phyloP scores from a whole-genome alignment of 2,797 vertebrate species.

The Oophaga sylvatica region DNA sequence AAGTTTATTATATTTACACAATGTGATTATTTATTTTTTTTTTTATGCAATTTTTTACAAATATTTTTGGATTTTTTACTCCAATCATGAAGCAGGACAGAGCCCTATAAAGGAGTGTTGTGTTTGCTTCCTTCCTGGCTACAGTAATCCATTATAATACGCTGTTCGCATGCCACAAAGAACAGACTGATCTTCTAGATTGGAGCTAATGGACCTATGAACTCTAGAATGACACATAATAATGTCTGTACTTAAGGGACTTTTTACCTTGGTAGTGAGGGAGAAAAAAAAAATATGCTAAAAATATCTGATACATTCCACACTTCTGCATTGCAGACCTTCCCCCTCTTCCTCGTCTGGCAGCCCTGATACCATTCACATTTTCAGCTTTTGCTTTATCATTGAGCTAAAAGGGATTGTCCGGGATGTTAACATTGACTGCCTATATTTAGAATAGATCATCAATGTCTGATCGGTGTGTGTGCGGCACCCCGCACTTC shows the following conservation, averaged over 20 bases:
- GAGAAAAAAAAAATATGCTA: neutral
- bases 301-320: neutral
- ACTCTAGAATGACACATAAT: neutral
- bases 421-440: too few relatives aligned
- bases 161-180: neutral
- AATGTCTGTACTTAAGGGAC: neutral
- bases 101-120: neutral
- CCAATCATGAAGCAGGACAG: neutral
- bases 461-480: too few relatives aligned
- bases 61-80: neutral
- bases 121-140: constrained; percentile 6
- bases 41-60: neutral
- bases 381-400: neutral
- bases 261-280: neutral
- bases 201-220: neutral
- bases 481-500: too few relatives aligned
- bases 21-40: neutral
- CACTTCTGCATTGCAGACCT: too few relatives aligned
- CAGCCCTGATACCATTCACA: too few relatives aligned
- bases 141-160: neutral
- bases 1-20: too few relatives aligned
- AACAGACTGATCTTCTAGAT: neutral
- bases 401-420: neutral
- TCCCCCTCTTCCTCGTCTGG: too few relatives aligned
- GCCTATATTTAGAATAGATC: too few relatives aligned